phyloP scores from a whole-genome alignment of 1,140 invertebrate species.

The Drosophila prosaltans region DNA sequence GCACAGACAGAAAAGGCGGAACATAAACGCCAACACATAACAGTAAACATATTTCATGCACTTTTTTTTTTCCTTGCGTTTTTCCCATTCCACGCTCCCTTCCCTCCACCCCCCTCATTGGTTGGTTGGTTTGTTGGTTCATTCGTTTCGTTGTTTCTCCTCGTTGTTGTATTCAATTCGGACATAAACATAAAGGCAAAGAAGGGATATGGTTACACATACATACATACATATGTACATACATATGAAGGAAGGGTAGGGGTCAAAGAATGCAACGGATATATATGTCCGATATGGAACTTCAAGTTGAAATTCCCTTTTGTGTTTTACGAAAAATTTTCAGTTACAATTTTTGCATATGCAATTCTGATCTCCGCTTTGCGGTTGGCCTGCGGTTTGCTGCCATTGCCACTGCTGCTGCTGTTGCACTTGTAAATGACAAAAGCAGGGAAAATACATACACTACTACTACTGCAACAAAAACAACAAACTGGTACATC shows the following conservation, averaged over 20 bases:
- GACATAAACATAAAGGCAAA: slow-evolving; percentile 43
- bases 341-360: slow-evolving; percentile 74
- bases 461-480: slow-evolving; percentile 24
- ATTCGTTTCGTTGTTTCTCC: not conserved
- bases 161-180: slow-evolving; percentile 53
- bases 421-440: slow-evolving; percentile 67
- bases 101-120: not conserved
- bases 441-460: slow-evolving; percentile 33
- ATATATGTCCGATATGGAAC: slow-evolving; percentile 8
- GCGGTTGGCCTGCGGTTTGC: slow-evolving; percentile 62
- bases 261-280: not conserved
- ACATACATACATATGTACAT: too few relatives aligned
- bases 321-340: slow-evolving; percentile 63
- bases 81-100: not conserved
- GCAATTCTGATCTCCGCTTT: slow-evolving; percentile 73
- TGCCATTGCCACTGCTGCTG: slow-evolving; percentile 13
- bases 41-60: slow-evolving; percentile 75
- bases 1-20: slow-evolving; percentile 39
- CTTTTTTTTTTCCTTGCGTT: slow-evolving; percentile 50
- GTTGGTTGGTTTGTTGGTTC: not conserved
- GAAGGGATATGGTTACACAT: not conserved
- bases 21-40: slow-evolving; percentile 72
- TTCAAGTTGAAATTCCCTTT: slow-evolving; percentile 22
- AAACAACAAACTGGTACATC: not conserved
- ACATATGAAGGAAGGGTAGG: not conserved